A percentile compares a stretch with the other conserved stretches of the same genome.
Evolutionary conservation across 2,888 invertebrate genomes (phyloP).

Genomic region (Amphipoea oculea): DNA sequence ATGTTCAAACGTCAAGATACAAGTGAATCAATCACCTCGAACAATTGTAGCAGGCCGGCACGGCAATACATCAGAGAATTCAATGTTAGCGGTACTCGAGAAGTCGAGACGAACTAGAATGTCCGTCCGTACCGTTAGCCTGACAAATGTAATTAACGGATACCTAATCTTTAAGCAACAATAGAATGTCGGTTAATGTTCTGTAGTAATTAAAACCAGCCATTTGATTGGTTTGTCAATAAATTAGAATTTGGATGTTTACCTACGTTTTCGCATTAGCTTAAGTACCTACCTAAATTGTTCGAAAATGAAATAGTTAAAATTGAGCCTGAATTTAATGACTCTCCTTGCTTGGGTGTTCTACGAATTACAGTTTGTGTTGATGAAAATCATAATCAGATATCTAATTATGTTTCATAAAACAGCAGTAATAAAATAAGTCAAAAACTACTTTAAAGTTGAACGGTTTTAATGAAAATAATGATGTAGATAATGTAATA

Average conservation of each 20-base stretch:
- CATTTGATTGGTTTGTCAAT: constrained; percentile 42
- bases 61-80: constrained; percentile 75
- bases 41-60: constrained; percentile 60
- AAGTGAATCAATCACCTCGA: constrained; percentile 53
- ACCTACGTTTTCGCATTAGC: constrained; percentile 9
- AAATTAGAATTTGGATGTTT: constrained; percentile 10
- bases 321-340: not conserved
- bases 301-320: not conserved
- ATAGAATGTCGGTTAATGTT: constrained; percentile 68
- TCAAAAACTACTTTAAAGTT: too few species aligned
- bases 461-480: too few species aligned
- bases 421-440: not conserved
- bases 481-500: too few species aligned
- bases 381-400: not conserved
- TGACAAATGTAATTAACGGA: constrained; percentile 84
- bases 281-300: not conserved
- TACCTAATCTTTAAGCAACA: constrained; percentile 69
- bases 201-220: constrained; percentile 52
- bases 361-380: not conserved
- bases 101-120: constrained; percentile 83
- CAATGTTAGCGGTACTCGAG: constrained; percentile 82
- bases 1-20: constrained; percentile 45
- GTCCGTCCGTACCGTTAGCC: constrained; percentile 85
- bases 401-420: not conserved
- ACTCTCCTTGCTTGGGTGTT: not conserved